These are phyloP conservation scores for Pipistrellus kuhlii DNA, from an alignment of 2,797 vertebrate genomes.

Conservation along the genomic window DNA sequence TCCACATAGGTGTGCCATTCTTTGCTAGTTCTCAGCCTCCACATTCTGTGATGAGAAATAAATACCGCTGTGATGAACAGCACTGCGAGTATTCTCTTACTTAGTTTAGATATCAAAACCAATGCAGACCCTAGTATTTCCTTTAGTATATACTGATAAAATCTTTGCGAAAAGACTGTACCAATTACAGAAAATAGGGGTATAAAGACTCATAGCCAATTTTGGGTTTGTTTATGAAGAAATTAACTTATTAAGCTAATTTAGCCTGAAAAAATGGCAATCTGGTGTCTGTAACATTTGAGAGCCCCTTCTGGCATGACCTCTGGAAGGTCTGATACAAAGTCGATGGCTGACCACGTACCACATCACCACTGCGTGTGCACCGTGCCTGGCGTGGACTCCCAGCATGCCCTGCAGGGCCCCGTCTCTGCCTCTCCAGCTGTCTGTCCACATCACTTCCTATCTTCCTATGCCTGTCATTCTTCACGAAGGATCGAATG, in stretches of 20 bases:
- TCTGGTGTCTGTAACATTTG: not conserved
- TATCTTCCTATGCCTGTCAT: too few species aligned
- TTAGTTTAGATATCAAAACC: not conserved
- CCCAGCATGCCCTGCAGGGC: accelerated
- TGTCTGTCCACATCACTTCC: not conserved
- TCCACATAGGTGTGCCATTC: not conserved
- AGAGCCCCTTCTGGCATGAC: not conserved
- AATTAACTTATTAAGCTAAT: not conserved
- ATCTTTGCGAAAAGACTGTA: not conserved
- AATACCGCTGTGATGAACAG: not conserved
- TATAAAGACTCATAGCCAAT: not conserved
- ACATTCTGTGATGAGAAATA: not conserved
- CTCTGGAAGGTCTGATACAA: not conserved
- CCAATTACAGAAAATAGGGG: not conserved
- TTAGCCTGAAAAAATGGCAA: not conserved
- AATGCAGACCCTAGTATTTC: not conserved
- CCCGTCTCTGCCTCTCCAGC: not conserved
- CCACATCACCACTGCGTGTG: too few species aligned
- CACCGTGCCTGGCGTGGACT: not conserved
- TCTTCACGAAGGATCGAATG: not conserved
- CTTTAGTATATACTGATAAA: not conserved
- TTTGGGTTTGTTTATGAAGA: not conserved
- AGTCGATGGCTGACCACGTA: not conserved
- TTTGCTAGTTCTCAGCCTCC: not conserved
- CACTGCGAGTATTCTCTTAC: not conserved